Conservation (phyloP, 2,888 invertebrate genomes). For the Ormyrus nitidulus region DNA sequence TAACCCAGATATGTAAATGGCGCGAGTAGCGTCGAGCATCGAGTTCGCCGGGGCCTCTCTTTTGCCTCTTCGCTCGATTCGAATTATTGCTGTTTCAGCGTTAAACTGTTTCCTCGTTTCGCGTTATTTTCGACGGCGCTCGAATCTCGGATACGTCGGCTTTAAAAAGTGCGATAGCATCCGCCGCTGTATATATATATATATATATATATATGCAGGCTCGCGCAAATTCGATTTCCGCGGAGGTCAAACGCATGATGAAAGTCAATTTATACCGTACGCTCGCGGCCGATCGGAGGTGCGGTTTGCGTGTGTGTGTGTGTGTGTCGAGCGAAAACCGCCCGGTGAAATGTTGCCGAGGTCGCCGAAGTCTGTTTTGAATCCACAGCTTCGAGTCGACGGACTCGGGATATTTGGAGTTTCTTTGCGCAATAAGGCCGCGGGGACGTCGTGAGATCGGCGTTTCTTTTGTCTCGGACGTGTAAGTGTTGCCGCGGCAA, state of each 20-base stretch:
- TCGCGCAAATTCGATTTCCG: constrained; percentile 49
- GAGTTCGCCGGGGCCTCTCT: not conserved
- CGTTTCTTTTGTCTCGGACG: no score
- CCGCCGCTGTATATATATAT: not conserved
- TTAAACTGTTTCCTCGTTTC: no score
- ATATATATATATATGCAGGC: not conserved
- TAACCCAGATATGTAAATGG: constrained; percentile 35
- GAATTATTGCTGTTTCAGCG: no score
- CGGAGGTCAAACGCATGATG: constrained; percentile 50
- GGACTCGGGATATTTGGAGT: constrained; percentile 35
- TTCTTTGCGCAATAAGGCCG: not conserved
- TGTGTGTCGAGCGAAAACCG: constrained; percentile 5
- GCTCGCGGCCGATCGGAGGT: no score
- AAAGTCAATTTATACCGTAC: constrained; percentile 39
- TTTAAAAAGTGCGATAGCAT: no score
- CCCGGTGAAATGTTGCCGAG: constrained; percentile 33
- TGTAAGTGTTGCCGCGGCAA: no score
- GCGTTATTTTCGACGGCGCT: no score
- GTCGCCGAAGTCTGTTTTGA: constrained; percentile 6
- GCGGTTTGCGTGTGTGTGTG: not conserved
- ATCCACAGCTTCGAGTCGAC: constrained; percentile 16
- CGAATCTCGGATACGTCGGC: no score
- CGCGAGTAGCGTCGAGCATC: no score
- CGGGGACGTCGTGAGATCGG: no score
- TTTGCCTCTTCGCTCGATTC: no score